A percentile compares a stretch with the other conserved stretches of the same genome.
Conservation (phyloP, 2,113 vertebrate species). For the Callipepla californica region DNA sequence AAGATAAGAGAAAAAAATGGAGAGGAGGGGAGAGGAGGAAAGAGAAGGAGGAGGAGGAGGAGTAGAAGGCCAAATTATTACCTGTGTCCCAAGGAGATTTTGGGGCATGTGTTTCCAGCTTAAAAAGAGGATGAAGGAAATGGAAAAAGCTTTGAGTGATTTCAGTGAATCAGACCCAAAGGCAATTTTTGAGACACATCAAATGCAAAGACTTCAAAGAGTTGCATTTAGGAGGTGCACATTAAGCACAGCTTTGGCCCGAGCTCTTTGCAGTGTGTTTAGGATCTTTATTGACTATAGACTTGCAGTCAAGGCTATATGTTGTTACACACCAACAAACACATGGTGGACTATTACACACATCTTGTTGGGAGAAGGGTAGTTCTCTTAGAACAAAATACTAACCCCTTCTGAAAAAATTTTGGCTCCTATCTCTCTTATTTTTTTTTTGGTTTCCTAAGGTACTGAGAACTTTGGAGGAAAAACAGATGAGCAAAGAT, state of each 20-base stretch:
- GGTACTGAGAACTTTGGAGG: conserved; percentile 40
- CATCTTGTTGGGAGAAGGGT: conserved; percentile 30
- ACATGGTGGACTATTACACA: neutral
- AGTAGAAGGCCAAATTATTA: neutral
- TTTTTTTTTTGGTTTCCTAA: conserved; percentile 61
- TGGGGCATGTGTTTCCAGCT: neutral
- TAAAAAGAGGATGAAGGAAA: conserved; percentile 32
- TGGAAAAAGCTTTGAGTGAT: conserved; percentile 33
- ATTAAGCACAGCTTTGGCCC: neutral
- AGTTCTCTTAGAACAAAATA: conserved; percentile 15
- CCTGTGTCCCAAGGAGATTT: neutral
- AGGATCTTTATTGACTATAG: neutral
- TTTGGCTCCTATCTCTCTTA: conserved; percentile 11
- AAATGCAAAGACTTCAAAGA: conserved; percentile 39
- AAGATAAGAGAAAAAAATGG: too few species aligned
- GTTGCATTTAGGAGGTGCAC: neutral
- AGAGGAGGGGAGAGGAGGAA: neutral
- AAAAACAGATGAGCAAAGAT: conserved; percentile 62
- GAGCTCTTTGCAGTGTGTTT: neutral
- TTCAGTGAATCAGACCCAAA: conserved; percentile 14
- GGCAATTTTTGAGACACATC: neutral
- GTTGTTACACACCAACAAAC: neutral
- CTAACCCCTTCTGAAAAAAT: neutral
- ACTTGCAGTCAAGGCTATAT: neutral
- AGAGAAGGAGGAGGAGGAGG: neutral